Base-by-base conservation (phyloP, 2,797 vertebrate genomes). In the Tenualosa thibaudeaui region DNA sequence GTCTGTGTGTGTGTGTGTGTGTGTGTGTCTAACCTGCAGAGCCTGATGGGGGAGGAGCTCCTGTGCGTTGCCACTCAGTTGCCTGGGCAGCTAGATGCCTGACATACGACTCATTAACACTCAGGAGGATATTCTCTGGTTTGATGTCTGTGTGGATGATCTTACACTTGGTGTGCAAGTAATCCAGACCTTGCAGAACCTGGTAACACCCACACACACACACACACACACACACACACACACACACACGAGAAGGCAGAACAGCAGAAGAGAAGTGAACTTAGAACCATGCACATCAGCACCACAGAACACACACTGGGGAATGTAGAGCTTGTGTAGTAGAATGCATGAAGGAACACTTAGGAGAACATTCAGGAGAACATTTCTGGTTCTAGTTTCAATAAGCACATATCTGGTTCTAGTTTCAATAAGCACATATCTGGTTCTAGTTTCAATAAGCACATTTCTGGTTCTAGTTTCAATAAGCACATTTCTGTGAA, bases 101-200 rank as follows among this genome's bases (percentile, higher is more conserved):
- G 53, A 99, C 95, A 26, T 99, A 99, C 26, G 96, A 94, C 90
- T 98, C 97, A 0, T 98, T 97, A 3, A 99, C 98, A 2, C 95
- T 98, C 93, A 99, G 94, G 51, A 99, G 92, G 89, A 99, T 98
- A 86, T 99, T 99, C 92, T 99, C 98, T 0, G 98, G 98, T 85
- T 99, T 99, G 86, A 99, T 97, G 87, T 99, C 98, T 0, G 98
- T 99, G 90, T 99, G 98, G 91, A 99, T 99, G 90, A 99, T 99
- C 84, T 99, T 92, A 94, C 98, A 99, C 86, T 98, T 99, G 2
- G 97, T 96, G 90, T 99, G 98, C 92, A 99, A 92, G 90, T 99
- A 99, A 92, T 99, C 97, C 86, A 99, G 94, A 78, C 98, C 98
- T 92, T 99, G 98, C 62, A 99, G 96, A 87, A 99, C 98, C 98